These are phyloP conservation scores for Pseudococcus jackbeardsleyi DNA, from an alignment of 2,888 invertebrate species.

Conservation along the genomic window DNA sequence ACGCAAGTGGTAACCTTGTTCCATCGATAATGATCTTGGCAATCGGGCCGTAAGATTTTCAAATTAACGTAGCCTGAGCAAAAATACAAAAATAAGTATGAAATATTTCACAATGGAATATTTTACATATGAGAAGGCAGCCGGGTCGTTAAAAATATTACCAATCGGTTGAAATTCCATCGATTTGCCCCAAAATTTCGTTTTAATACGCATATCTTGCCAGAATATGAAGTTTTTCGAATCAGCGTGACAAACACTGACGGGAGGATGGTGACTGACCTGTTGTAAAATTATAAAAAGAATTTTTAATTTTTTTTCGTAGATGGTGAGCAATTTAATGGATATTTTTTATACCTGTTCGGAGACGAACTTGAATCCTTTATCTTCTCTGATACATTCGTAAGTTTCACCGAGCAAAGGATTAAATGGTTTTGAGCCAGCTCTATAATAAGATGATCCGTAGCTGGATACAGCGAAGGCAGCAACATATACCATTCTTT, in stretches of 20 bases:
- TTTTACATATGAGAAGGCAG: too few relatives aligned
- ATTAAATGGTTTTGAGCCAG: conserved; percentile 88
- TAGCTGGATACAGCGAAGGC: conserved; percentile 88
- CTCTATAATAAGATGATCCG: conserved; percentile 79
- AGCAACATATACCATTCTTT: conserved; percentile 82
- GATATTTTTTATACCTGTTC: conserved; percentile 77
- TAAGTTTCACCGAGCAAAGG: conserved; percentile 86
- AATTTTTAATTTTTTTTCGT: background rate
- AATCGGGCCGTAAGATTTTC: conserved; percentile 74
- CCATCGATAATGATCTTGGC: conserved; percentile 79
- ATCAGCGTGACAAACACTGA: conserved; percentile 85
- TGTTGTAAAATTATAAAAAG: conserved; percentile 68
- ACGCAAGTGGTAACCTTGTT: conserved; percentile 90
- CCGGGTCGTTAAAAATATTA: conserved; percentile 66
- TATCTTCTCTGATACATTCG: conserved; percentile 83
- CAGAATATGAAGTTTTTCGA: conserved; percentile 83
- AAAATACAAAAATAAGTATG: conserved; percentile 1
- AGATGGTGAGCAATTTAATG: background rate
- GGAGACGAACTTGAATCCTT: conserved; percentile 82
- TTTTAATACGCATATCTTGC: conserved; percentile 87
- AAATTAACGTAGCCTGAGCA: conserved; percentile 75
- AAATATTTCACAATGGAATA: background rate
- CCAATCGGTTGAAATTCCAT: conserved; percentile 90
- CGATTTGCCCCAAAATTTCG: conserved; percentile 91
- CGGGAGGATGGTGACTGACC: conserved; percentile 89